phyloP scores from a whole-genome alignment of 2,113 vertebrate genomes.

The Grus americana region DNA sequence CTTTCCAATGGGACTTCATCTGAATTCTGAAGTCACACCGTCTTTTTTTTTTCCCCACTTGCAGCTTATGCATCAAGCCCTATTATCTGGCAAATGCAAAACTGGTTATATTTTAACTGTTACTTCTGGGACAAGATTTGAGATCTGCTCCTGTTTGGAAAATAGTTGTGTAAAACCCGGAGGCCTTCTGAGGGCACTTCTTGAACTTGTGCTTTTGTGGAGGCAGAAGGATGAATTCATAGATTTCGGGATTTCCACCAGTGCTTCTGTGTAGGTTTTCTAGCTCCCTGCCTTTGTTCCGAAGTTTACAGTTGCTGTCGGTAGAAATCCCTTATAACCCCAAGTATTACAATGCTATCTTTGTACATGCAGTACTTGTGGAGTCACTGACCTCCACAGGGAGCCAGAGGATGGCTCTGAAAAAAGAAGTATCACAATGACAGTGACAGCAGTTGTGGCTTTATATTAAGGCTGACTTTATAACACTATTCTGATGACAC shows the following conservation, averaged over 20 bases:
- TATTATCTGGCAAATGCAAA: not conserved
- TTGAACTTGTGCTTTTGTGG: not conserved
- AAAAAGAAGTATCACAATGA: not conserved
- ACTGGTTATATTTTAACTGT: not conserved
- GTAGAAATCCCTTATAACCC: not conserved
- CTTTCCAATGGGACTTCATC: not conserved
- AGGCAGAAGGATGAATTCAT: not conserved
- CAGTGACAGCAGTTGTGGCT: not conserved
- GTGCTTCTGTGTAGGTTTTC: not conserved
- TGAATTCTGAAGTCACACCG: not conserved
- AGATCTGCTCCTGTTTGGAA: not conserved
- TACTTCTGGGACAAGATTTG: not conserved
- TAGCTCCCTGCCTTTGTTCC: not conserved
- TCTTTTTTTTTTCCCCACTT: not conserved
- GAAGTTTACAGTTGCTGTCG: not conserved
- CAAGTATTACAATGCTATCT: not conserved
- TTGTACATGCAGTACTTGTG: not conserved
- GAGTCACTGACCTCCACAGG: not conserved
- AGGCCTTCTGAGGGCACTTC: not conserved
- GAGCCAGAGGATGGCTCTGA: not conserved
- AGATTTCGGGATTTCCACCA: not conserved
- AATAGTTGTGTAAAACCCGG: not conserved
- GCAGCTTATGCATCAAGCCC: not conserved
- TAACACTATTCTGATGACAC: not conserved
- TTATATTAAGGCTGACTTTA: not conserved